Percentiles rank a stretch among this genome's conserved stretches.
phyloP scores from a whole-genome alignment of 2,888 invertebrate species.

The Mesoligia furuncula region DNA sequence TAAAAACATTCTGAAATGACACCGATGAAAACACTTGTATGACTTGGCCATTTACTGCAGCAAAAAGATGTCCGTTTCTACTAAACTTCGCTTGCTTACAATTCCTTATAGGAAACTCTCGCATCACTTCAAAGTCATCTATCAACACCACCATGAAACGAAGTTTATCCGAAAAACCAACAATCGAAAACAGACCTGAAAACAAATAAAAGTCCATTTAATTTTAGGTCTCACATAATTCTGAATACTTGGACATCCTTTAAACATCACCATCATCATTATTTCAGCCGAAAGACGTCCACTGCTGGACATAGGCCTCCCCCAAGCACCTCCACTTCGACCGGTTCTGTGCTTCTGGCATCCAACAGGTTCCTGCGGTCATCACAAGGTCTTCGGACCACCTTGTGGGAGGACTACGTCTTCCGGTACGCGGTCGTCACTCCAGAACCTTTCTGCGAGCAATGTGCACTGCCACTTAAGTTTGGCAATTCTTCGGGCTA shows the following conservation, averaged over 20 bases:
- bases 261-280: not conserved
- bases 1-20: constrained; percentile 93
- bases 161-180: constrained; percentile 97
- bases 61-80: constrained; percentile 96
- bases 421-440: no score
- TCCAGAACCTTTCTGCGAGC: no score
- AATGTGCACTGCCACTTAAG: no score
- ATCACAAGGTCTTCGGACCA: no score
- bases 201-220: constrained; percentile 47
- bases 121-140: constrained; percentile 94
- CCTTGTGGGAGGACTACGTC: no score
- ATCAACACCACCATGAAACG: constrained; percentile 96
- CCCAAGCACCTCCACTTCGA: no score
- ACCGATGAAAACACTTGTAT: constrained; percentile 96
- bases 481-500: no score
- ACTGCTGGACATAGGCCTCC: no score
- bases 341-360: no score
- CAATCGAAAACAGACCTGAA: constrained; percentile 95
- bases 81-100: constrained; percentile 96
- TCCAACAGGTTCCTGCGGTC: no score
- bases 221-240: not conserved
- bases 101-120: constrained; percentile 93
- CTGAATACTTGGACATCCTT: not conserved
- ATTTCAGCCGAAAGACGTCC: no score
- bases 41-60: constrained; percentile 96